Conservation (phyloP, 2,797 vertebrate genomes). For the Gobionotothen gibberifrons region DNA sequence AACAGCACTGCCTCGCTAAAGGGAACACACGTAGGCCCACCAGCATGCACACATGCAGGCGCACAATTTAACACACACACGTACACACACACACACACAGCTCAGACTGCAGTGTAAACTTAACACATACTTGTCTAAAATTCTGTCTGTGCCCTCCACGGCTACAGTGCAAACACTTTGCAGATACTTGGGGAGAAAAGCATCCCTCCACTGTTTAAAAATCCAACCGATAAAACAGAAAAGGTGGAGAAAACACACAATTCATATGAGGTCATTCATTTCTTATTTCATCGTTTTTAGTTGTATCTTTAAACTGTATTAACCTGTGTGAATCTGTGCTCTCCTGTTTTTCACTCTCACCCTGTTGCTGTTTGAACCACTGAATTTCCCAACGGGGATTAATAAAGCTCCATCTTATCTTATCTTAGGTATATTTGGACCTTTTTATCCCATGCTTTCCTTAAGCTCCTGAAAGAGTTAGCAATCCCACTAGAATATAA, state of each 20-base stretch:
- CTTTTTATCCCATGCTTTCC: slow-evolving; percentile 27
- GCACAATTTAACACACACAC: slow-evolving; percentile 34
- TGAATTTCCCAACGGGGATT: no score
- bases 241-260: neutral
- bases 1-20: slow-evolving; percentile 53
- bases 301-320: no score
- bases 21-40: slow-evolving; percentile 2
- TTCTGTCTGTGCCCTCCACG: slow-evolving; percentile 40
- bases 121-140: slow-evolving; percentile 65
- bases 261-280: neutral
- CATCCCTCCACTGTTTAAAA: slow-evolving; percentile 20
- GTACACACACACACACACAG: slow-evolving; percentile 22
- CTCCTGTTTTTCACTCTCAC: no score
- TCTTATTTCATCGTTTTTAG: no score
- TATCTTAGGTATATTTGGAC: slow-evolving; percentile 7
- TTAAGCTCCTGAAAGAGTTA: slow-evolving; percentile 27
- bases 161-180: slow-evolving; percentile 55
- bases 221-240: slow-evolving; percentile 12
- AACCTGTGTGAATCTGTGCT: no score
- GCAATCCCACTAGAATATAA: slow-evolving; percentile 36
- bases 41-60: slow-evolving; percentile 33
- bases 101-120: slow-evolving; percentile 64
- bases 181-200: slow-evolving; percentile 33
- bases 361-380: no score
- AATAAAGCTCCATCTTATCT: no score